Evolutionary conservation across 2,888 invertebrate species (phyloP).

Genomic region (Xylota sylvarum): DNA sequence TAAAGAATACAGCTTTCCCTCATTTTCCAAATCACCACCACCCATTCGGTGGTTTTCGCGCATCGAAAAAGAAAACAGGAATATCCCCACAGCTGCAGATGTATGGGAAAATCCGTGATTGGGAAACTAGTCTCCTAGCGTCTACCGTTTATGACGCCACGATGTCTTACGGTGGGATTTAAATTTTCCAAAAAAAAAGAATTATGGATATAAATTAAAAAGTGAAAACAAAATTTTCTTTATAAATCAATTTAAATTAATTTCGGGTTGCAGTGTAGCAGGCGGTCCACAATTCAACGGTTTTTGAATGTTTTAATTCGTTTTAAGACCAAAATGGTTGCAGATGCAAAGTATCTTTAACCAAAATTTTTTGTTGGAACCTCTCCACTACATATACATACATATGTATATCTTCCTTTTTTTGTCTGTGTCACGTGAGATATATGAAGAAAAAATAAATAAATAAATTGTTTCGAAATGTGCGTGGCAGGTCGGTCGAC

Average conservation of each 20-base stretch:
- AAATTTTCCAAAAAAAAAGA: conserved; percentile 45
- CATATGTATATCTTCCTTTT: no score
- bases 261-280: not conserved
- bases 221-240: conserved; percentile 1
- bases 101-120: conserved; percentile 79
- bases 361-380: not conserved
- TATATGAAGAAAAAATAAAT: conserved; percentile 14
- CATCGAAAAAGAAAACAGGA: conserved; percentile 61
- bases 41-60: conserved; percentile 65
- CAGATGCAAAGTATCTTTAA: conserved; percentile 11
- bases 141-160: conserved; percentile 80
- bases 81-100: conserved; percentile 74
- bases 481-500: conserved; percentile 24
- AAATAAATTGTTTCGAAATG: conserved; percentile 18
- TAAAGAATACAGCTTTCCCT: conserved; percentile 60
- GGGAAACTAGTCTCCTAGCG: conserved; percentile 79
- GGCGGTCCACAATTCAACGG: not conserved
- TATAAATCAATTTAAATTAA: not conserved
- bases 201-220: conserved; percentile 53
- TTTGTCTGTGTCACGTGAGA: conserved; percentile 58
- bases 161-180: conserved; percentile 78
- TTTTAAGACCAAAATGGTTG: conserved; percentile 1
- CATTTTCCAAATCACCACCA: conserved; percentile 57
- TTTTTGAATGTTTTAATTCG: not conserved
- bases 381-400: no score